A percentile compares a stretch with the other conserved stretches of the same genome.
Conservation (phyloP, 2,888 invertebrate species). For the Drosophila subsilvestris region DNA sequence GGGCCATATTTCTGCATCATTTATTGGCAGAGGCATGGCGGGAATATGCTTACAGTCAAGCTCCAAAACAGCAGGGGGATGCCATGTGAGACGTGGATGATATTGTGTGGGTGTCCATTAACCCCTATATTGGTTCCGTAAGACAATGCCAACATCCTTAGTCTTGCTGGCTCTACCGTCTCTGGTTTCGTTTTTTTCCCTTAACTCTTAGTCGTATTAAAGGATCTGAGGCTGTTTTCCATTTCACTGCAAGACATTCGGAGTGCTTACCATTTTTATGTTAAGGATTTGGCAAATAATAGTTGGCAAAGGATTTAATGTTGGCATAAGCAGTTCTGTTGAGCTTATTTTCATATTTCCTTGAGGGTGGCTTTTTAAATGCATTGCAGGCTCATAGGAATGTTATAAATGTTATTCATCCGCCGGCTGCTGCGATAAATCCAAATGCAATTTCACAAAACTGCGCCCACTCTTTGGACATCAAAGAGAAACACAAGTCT, state of each 20-base stretch:
- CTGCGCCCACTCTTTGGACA: slow-evolving; percentile 42
- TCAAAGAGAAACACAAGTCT: slow-evolving; percentile 33
- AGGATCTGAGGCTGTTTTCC: slow-evolving; percentile 37
- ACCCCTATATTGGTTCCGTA: slow-evolving; percentile 11
- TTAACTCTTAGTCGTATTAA: slow-evolving; percentile 17
- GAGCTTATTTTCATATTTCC: not conserved
- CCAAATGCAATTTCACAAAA: slow-evolving; percentile 64
- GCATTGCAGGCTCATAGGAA: not conserved
- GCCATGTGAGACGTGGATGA: too few species aligned
- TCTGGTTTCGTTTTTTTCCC: not conserved
- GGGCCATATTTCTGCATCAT: too few species aligned
- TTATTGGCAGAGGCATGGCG: too few species aligned
- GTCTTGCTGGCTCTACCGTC: slow-evolving; percentile 33
- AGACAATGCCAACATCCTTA: slow-evolving; percentile 58
- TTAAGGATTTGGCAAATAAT: not conserved
- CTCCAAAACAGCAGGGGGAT: too few species aligned
- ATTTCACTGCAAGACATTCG: slow-evolving; percentile 28
- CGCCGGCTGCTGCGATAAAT: slow-evolving; percentile 34
- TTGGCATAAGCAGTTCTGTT: not conserved
- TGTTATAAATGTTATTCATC: slow-evolving; percentile 28
- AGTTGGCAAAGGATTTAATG: not conserved
- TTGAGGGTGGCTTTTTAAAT: not conserved
- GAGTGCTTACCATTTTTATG: slow-evolving; percentile 25
- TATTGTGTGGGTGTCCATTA: too few species aligned
- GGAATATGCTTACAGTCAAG: too few species aligned